Conservation (phyloP, 2,888 invertebrate genomes). For the Oscheius sp. region DNA sequence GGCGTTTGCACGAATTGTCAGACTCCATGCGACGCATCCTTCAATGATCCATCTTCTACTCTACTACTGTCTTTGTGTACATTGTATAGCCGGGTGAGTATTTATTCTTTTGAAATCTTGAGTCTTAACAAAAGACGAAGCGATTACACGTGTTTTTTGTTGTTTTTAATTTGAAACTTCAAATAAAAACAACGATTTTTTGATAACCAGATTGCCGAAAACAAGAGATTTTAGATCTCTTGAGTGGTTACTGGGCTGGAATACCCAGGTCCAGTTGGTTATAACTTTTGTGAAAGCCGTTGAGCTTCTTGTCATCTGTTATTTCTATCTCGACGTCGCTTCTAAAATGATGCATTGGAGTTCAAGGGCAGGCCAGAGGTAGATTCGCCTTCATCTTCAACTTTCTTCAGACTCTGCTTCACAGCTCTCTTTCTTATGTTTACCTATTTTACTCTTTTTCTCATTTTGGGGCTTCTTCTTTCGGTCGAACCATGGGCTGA, state of each 20-base stretch:
- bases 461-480: conserved; percentile 53
- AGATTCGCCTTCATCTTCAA: neutral
- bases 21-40: conserved; percentile 45
- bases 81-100: conserved; percentile 53
- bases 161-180: too few relatives aligned
- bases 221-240: conserved; percentile 50
- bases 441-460: conserved; percentile 56
- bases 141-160: too few relatives aligned
- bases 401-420: conserved; percentile 44
- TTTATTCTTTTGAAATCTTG: too few relatives aligned
- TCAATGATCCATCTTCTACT: conserved; percentile 48
- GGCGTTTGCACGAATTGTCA: conserved; percentile 43
- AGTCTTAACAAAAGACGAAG: too few relatives aligned
- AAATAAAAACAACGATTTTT: too few relatives aligned
- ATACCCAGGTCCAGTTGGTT: conserved; percentile 46
- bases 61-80: conserved; percentile 52
- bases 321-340: conserved; percentile 59
- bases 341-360: conserved; percentile 60
- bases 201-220: too few relatives aligned
- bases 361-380: conserved; percentile 50
- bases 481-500: conserved; percentile 54
- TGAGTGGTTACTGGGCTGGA: conserved; percentile 62
- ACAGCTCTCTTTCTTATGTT: conserved; percentile 53
- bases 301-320: conserved; percentile 55
- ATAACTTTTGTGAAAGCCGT: conserved; percentile 56